Percentiles rank a stretch among this genome's conserved stretches.
phyloP scores from a whole-genome alignment of 2,888 invertebrate genomes.

The Apodemia duryi region DNA sequence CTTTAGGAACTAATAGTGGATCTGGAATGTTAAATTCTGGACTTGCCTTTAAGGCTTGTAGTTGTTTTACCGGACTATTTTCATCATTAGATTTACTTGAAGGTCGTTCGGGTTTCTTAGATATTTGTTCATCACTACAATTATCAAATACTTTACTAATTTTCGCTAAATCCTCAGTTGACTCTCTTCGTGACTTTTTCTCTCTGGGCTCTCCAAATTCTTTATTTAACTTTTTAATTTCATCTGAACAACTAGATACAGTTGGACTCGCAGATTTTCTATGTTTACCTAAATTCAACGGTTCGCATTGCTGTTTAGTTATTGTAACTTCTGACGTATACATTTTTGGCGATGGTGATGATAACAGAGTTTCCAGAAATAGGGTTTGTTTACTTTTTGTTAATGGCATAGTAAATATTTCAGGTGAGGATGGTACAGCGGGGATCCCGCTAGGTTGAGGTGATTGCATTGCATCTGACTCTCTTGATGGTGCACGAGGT shows the following conservation, averaged over 20 bases:
- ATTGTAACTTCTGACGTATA: conserved; percentile 78
- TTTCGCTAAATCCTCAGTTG: conserved; percentile 57
- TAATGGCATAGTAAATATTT: conserved; percentile 76
- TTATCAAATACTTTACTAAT: conserved; percentile 62
- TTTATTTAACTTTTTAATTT: conserved; percentile 80
- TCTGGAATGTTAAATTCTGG: conserved; percentile 87
- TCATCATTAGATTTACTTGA: conserved; percentile 57
- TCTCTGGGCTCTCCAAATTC: conserved; percentile 71
- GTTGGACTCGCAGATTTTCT: conserved; percentile 85
- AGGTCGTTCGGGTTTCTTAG: conserved; percentile 47
- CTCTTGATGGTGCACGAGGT: conserved; percentile 82
- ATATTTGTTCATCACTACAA: conserved; percentile 45
- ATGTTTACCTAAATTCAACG: conserved; percentile 83
- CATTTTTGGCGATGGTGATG: conserved; percentile 79
- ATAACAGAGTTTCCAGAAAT: conserved; percentile 82
- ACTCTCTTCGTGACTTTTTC: conserved; percentile 58
- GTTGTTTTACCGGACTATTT: conserved; percentile 84
- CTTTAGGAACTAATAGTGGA: conserved; percentile 89
- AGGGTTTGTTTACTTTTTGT: conserved; percentile 73
- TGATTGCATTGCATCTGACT: conserved; percentile 85
- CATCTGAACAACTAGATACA: conserved; percentile 86
- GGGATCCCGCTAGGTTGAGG: conserved; percentile 86
- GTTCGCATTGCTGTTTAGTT: conserved; percentile 81
- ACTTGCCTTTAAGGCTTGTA: conserved; percentile 83
- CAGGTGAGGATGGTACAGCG: conserved; percentile 84